Conservation (phyloP, 2,113 vertebrate species). For the Clinocottus analis region DNA sequence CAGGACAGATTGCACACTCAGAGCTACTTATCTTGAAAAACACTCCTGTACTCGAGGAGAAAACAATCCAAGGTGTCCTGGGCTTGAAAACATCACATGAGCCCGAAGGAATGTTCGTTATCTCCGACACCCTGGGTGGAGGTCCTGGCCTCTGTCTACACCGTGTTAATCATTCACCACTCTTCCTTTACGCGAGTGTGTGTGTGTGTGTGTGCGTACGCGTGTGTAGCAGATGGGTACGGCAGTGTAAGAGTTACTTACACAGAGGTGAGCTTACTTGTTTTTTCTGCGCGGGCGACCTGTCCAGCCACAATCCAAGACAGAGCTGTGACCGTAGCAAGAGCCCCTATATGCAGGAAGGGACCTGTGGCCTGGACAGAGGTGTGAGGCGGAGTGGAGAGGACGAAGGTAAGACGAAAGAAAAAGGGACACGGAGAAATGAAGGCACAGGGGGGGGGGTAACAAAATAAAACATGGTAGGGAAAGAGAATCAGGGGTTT, state of each 20-base stretch:
- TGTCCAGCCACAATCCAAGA: slow-evolving; percentile 95
- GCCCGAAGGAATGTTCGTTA: slow-evolving; percentile 62
- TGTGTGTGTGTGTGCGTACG: slow-evolving; percentile 6
- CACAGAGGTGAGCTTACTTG: slow-evolving; percentile 83
- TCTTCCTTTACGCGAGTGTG: slow-evolving; percentile 1
- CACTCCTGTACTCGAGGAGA: slow-evolving; percentile 5
- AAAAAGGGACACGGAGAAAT: neutral
- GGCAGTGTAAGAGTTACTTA: neutral
- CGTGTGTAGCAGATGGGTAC: neutral
- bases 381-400: neutral
- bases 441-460: neutral
- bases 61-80: slow-evolving; percentile 49
- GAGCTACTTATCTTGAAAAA: slow-evolving; percentile 7
- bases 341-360: slow-evolving; percentile 93
- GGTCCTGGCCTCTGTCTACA: slow-evolving; percentile 62
- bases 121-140: slow-evolving; percentile 55
- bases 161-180: slow-evolving; percentile 69
- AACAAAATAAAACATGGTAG: too few relatives aligned
- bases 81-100: slow-evolving; percentile 62
- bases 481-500: neutral
- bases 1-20: neutral
- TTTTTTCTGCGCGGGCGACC: slow-evolving; percentile 89
- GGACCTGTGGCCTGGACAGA: slow-evolving; percentile 91
- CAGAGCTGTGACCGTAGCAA: slow-evolving; percentile 87
- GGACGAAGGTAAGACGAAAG: neutral